These are phyloP conservation scores for Ephydatia muelleri DNA, from an alignment of 37 sponge, comb jelly and placozoan genomes.

Conservation along the genomic window DNA sequence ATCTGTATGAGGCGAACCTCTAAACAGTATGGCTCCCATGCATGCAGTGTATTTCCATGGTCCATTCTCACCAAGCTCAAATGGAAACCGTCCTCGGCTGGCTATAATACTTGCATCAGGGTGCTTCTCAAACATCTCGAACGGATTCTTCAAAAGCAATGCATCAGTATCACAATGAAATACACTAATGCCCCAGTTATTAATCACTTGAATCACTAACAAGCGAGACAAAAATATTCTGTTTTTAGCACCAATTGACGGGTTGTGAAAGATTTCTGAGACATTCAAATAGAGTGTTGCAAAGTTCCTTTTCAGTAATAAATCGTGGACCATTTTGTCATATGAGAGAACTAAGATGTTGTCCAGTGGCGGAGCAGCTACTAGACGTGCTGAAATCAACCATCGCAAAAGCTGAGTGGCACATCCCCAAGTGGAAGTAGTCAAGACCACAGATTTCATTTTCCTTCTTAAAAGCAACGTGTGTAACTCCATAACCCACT, in stretches of 20 bases:
- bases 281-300: background rate
- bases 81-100: background rate
- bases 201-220: background rate
- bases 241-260: background rate
- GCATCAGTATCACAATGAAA: background rate
- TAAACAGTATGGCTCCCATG: background rate
- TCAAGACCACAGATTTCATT: background rate
- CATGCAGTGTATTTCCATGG: background rate
- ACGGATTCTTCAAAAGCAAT: background rate
- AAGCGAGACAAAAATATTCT: background rate
- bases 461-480: background rate
- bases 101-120: background rate
- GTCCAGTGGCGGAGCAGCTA: background rate
- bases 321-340: background rate
- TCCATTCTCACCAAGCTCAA: background rate
- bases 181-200: background rate
- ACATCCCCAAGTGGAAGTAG: background rate
- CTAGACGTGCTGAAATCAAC: background rate
- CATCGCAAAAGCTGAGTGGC: background rate
- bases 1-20: background rate
- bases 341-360: background rate
- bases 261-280: background rate
- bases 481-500: background rate
- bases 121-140: background rate
- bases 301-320: background rate